Conservation (phyloP, 2,797 vertebrate genomes). For the Eulemur coronatus region DNA sequence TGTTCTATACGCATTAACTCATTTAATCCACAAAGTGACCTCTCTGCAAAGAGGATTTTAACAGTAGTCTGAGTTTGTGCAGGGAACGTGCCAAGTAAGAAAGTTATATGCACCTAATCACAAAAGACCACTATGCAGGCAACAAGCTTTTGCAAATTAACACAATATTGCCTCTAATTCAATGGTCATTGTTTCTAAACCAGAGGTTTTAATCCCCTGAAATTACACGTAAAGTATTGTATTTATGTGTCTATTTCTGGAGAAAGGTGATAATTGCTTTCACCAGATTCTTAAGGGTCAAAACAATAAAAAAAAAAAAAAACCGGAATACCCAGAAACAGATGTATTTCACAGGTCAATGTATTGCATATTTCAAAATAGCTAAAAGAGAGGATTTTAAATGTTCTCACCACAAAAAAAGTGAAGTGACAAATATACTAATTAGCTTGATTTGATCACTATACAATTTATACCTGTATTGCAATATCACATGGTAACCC, state of each 20-base stretch:
- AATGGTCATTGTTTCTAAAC: background rate
- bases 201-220: background rate
- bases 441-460: background rate
- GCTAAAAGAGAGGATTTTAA: background rate
- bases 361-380: background rate
- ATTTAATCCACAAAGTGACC: background rate
- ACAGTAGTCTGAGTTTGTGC: background rate
- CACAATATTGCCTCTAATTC: background rate
- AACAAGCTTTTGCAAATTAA: background rate
- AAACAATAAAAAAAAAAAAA: background rate
- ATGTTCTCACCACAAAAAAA: background rate
- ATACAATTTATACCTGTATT: background rate
- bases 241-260: background rate
- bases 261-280: background rate
- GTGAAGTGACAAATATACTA: background rate
- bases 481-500: background rate
- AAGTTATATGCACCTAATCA: background rate
- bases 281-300: background rate
- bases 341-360: constrained; percentile 81
- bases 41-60: background rate
- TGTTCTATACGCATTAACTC: background rate
- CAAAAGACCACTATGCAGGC: background rate
- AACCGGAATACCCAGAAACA: constrained; percentile 81
- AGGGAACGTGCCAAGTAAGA: background rate
- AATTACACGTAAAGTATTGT: background rate